Percentiles rank a stretch among this genome's conserved stretches.
phyloP scores from a whole-genome alignment of 2,797 vertebrate genomes.

The Anas acuta region DNA sequence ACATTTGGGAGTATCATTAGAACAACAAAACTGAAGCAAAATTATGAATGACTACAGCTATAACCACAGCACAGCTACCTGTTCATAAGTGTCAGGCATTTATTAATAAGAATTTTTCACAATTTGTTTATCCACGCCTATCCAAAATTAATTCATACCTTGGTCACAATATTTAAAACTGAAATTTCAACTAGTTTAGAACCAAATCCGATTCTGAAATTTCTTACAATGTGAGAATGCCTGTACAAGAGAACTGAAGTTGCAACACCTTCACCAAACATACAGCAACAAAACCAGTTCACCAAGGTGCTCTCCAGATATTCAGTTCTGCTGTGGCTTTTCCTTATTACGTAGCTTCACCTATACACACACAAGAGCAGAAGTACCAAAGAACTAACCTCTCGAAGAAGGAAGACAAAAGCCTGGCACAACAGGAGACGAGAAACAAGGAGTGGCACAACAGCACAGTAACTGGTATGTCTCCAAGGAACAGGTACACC shows the following conservation, averaged over 20 bases:
- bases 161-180: not conserved
- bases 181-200: not conserved
- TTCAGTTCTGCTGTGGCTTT: not conserved
- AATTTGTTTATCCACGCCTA: not conserved
- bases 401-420: not conserved
- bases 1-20: not conserved
- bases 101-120: not conserved
- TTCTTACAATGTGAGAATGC: too few relatives aligned
- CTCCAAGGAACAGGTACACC: not conserved
- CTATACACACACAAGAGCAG: accelerated
- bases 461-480: accelerated
- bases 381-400: not conserved
- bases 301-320: not conserved
- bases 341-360: not conserved
- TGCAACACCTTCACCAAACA: not conserved
- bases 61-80: not conserved
- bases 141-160: not conserved
- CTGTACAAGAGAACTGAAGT: not conserved
- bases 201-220: not conserved
- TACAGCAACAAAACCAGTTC: not conserved
- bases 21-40: not conserved
- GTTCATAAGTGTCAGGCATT: not conserved
- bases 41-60: not conserved
- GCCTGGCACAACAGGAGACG: not conserved
- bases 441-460: not conserved